phyloP scores from a whole-genome alignment of 1,140 invertebrate species.

The Asbolus verrucosus region DNA sequence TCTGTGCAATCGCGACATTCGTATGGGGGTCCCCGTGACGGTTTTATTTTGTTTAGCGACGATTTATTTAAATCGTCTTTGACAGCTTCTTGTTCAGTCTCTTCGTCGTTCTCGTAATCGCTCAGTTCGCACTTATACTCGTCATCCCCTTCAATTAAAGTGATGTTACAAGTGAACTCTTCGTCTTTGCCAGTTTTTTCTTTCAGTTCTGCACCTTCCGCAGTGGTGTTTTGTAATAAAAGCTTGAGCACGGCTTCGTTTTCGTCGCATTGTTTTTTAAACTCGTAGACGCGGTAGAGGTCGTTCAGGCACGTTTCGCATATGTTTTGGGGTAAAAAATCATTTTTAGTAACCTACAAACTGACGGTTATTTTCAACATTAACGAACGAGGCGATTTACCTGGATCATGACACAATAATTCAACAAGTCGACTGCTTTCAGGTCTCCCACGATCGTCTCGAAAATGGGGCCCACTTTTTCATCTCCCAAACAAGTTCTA shows the following conservation, averaged over 20 bases:
- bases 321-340: conserved; percentile 52
- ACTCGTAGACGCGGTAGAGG: conserved; percentile 45
- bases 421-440: conserved; percentile 27
- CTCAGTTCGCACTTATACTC: background rate
- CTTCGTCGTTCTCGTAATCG: conserved; percentile 2
- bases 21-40: background rate
- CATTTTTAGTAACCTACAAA: conserved; percentile 44
- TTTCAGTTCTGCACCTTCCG: background rate
- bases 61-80: too few relatives aligned
- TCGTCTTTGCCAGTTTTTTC: background rate
- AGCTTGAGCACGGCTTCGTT: conserved; percentile 44
- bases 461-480: conserved; percentile 40
- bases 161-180: conserved; percentile 15
- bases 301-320: conserved; percentile 50
- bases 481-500: conserved; percentile 49
- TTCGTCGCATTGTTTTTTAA: conserved; percentile 41
- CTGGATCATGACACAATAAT: conserved; percentile 32
- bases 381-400: conserved; percentile 2
- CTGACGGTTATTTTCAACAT: conserved; percentile 24
- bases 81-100: background rate
- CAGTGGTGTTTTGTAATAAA: background rate
- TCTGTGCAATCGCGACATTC: conserved; percentile 39
- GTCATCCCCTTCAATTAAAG: conserved; percentile 1
- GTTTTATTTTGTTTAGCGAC: background rate
- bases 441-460: conserved; percentile 34